Conservation (phyloP, 2,113 vertebrate species). For the Colistium nudipinnis region DNA sequence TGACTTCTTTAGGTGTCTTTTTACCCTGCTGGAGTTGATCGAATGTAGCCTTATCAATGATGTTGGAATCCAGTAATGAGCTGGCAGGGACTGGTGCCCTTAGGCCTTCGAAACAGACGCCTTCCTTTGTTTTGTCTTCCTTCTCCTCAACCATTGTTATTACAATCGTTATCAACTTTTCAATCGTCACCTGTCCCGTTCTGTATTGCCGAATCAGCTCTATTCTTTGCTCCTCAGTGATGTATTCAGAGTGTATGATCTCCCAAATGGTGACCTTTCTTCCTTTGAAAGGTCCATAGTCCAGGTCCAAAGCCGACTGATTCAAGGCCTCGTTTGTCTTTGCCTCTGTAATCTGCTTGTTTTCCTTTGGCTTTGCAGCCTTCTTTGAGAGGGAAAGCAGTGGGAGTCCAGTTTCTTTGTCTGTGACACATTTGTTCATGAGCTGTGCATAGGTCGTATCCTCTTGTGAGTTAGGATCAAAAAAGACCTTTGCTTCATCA, state of each 20-base stretch:
- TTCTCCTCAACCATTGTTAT: slow-evolving; percentile 90
- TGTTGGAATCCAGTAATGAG: slow-evolving; percentile 85
- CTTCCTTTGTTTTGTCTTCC: slow-evolving; percentile 82
- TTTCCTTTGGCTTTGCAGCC: slow-evolving; percentile 82
- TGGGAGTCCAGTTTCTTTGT: slow-evolving; percentile 86
- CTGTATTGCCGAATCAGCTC: slow-evolving; percentile 91
- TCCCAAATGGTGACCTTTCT: slow-evolving; percentile 91
- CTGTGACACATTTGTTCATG: slow-evolving; percentile 83
- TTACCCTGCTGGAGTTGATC: slow-evolving; percentile 88
- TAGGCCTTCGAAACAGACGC: slow-evolving; percentile 87
- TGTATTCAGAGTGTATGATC: slow-evolving; percentile 92
- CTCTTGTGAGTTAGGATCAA: slow-evolving; percentile 85
- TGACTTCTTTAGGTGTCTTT: slow-evolving; percentile 87
- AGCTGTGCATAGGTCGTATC: slow-evolving; percentile 86
- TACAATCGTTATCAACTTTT: slow-evolving; percentile 91
- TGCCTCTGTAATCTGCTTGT: slow-evolving; percentile 83
- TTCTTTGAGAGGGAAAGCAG: slow-evolving; percentile 87
- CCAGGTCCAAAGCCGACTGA: slow-evolving; percentile 85
- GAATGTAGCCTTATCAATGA: slow-evolving; percentile 87
- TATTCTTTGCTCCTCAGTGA: slow-evolving; percentile 89
- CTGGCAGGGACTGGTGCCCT: slow-evolving; percentile 86
- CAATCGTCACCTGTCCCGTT: slow-evolving; percentile 90
- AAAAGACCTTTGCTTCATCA: slow-evolving; percentile 84
- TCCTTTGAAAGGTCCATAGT: slow-evolving; percentile 87
- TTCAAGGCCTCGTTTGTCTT: slow-evolving; percentile 88